These are phyloP conservation scores for Lysandra bellargus DNA, from an alignment of 2,888 invertebrate genomes.

Conservation along the genomic window DNA sequence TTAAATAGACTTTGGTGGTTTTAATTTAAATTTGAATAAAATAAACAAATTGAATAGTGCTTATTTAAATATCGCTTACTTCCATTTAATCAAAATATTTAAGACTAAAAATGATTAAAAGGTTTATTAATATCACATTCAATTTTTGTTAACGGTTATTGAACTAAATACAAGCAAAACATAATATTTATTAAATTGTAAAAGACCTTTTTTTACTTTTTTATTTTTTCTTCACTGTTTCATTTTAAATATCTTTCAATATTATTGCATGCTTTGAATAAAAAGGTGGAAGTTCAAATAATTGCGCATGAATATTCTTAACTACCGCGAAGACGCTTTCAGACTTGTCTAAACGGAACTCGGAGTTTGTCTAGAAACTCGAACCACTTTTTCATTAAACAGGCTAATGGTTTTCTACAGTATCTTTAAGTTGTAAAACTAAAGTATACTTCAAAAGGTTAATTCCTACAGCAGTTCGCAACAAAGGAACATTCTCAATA, in stretches of 20 bases:
- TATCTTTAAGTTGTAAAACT: slow-evolving; percentile 28
- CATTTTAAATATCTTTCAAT: not conserved
- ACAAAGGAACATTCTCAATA: slow-evolving; percentile 38
- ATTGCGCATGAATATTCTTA: not conserved
- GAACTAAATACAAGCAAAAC: too few species aligned
- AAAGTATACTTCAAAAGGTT: slow-evolving; percentile 31
- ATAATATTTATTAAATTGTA: too few species aligned
- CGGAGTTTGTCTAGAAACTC: slow-evolving; percentile 12
- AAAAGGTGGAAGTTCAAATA: not conserved
- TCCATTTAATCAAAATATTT: too few species aligned
- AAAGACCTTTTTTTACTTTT: too few species aligned
- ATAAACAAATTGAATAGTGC: not conserved
- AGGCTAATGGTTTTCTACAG: slow-evolving; percentile 18
- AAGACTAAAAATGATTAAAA: too few species aligned
- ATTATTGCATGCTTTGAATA: not conserved
- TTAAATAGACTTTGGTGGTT: not conserved
- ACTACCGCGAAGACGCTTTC: not conserved
- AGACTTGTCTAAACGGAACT: slow-evolving; percentile 8
- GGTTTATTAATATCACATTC: too few species aligned
- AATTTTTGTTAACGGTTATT: too few species aligned
- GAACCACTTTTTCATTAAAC: slow-evolving; percentile 26
- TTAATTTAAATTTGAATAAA: not conserved
- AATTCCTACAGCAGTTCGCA: slow-evolving; percentile 35
- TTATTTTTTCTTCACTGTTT: not conserved
- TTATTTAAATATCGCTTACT: too few species aligned